A percentile compares a stretch with the other conserved stretches of the same genome.
These are phyloP conservation scores for Strigops habroptila DNA, from an alignment of 2,113 vertebrate species.

Conservation along the genomic window DNA sequence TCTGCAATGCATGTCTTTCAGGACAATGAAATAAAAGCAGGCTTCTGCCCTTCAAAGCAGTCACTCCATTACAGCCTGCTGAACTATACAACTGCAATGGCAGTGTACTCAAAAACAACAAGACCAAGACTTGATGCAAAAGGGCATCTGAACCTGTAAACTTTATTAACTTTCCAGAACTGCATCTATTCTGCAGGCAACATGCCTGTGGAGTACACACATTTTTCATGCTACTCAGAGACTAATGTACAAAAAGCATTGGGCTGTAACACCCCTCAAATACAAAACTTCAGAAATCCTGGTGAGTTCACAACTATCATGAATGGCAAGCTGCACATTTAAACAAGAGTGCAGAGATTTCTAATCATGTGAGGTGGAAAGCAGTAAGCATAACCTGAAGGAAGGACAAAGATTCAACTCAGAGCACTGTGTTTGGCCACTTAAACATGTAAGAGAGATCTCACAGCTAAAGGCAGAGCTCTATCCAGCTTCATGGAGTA, in stretches of 20 bases:
- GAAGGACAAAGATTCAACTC: background rate
- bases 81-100: background rate
- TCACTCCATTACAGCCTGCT: background rate
- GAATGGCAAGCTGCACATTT: background rate
- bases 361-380: background rate
- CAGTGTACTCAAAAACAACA: background rate
- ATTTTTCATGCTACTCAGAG: background rate
- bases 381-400: background rate
- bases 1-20: background rate
- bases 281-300: background rate
- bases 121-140: background rate
- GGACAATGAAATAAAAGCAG: background rate
- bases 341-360: background rate
- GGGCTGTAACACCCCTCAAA: background rate
- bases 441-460: background rate
- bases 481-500: background rate
- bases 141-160: background rate
- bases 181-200: background rate
- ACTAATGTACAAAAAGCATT: background rate
- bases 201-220: rapidly evolving
- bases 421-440: background rate
- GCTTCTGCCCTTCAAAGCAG: background rate
- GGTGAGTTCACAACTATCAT: background rate
- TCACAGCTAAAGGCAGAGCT: background rate
- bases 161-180: background rate